These are phyloP conservation scores for Calephelis virginiensis DNA, from an alignment of 1,140 invertebrate species.

Conservation along the genomic window DNA sequence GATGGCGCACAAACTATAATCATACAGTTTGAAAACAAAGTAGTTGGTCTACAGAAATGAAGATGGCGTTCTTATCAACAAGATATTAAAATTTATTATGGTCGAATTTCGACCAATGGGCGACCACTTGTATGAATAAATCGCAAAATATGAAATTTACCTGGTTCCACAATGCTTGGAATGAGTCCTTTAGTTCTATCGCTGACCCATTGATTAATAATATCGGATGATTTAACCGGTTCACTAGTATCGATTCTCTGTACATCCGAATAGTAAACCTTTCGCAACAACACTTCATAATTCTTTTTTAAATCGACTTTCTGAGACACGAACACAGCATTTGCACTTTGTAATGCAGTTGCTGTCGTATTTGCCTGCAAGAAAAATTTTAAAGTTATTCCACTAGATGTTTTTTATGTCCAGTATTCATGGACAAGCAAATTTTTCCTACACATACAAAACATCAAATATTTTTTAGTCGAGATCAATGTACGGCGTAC, in stretches of 20 bases:
- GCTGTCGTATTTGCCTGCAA: constrained; percentile 54
- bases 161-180: constrained; percentile 72
- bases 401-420: no score
- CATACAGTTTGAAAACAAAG: no score
- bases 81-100: no score
- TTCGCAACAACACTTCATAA: constrained; percentile 61
- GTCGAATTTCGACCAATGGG: no score
- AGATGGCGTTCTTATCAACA: no score
- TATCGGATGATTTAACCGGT: constrained; percentile 44
- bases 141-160: constrained; percentile 29
- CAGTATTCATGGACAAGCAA: no score
- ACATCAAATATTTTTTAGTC: no score
- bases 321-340: constrained; percentile 77
- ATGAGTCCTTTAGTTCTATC: constrained; percentile 80
- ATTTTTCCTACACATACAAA: no score
- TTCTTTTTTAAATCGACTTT: constrained; percentile 57
- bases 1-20: no score
- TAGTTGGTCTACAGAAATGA: no score
- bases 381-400: constrained; percentile 1
- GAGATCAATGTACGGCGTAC: no score
- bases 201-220: constrained; percentile 83
- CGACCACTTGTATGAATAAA: no score
- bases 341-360: constrained; percentile 73
- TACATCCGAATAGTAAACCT: constrained; percentile 64
- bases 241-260: constrained; percentile 76